Evolutionary conservation across 1,140 invertebrate species (phyloP).

Genomic region (Diplogasteroides magnus): DNA sequence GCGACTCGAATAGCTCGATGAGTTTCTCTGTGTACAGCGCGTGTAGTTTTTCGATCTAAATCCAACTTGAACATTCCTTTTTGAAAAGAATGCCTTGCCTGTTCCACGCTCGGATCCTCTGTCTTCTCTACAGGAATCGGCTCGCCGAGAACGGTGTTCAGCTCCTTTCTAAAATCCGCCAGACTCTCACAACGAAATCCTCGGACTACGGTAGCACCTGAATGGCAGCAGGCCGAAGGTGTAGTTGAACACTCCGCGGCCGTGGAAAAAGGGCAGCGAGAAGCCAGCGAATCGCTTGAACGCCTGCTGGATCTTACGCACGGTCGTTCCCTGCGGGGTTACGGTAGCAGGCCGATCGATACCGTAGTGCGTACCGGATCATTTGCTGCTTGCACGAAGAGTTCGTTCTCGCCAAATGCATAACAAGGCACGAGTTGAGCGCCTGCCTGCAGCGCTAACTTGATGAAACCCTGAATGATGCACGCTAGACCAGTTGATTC

Average conservation of each 20-base stretch:
- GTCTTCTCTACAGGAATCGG: constrained; percentile 72
- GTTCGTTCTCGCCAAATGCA: constrained; percentile 58
- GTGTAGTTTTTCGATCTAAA: constrained; percentile 73
- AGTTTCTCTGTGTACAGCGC: constrained; percentile 68
- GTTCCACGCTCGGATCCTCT: constrained; percentile 66
- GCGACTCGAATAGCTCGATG: constrained; percentile 69
- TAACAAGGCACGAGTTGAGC: constrained; percentile 58
- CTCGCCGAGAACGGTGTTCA: constrained; percentile 63
- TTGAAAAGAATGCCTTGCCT: too few relatives aligned
- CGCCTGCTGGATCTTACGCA: constrained; percentile 54
- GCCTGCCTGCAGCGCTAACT: constrained; percentile 54
- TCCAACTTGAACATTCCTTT: too few relatives aligned
- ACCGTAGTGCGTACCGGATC: not conserved
- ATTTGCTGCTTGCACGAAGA: constrained; percentile 53
- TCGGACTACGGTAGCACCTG: constrained; percentile 43
- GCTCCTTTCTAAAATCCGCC: constrained; percentile 60
- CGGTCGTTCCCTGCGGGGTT: constrained; percentile 46
- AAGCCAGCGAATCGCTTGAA: constrained; percentile 55
- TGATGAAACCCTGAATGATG: constrained; percentile 59
- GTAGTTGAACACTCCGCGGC: constrained; percentile 58
- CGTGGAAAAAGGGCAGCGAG: constrained; percentile 56
- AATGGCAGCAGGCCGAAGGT: constrained; percentile 58
- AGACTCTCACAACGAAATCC: constrained; percentile 56
- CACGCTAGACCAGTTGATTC: too few relatives aligned
- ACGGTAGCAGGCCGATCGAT: not conserved